Conservation (phyloP, 2,888 invertebrate species). For the Tetropium fuscum region DNA sequence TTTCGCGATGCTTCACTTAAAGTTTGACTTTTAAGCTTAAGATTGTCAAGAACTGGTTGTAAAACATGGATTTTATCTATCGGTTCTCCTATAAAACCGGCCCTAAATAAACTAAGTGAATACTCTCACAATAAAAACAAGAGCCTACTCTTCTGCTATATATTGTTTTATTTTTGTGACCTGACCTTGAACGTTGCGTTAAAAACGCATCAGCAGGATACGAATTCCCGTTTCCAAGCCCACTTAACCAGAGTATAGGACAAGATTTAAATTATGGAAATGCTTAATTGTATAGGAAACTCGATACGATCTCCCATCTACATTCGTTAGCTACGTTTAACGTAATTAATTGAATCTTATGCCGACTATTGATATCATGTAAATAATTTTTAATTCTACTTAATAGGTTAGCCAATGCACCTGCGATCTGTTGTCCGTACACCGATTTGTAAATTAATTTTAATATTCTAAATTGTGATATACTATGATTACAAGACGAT, state of each 20-base stretch:
- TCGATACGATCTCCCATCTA: slow-evolving; percentile 31
- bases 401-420: slow-evolving; percentile 25
- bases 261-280: slow-evolving; percentile 37
- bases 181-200: slow-evolving; percentile 1
- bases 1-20: no score
- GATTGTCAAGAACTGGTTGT: no score
- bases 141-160: no score
- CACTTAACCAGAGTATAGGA: slow-evolving; percentile 1
- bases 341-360: slow-evolving; percentile 34
- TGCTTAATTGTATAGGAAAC: slow-evolving; percentile 30
- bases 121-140: no score
- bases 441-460: slow-evolving; percentile 11
- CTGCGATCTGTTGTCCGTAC: slow-evolving; percentile 30
- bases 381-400: slow-evolving; percentile 25
- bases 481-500: no score
- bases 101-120: no score
- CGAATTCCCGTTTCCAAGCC: slow-evolving; percentile 10
- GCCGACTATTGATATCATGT: slow-evolving; percentile 29
- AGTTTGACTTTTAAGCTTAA: no score
- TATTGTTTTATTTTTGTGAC: background rate
- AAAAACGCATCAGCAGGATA: slow-evolving; percentile 1
- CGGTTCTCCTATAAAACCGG: no score
- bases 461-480: slow-evolving; percentile 25
- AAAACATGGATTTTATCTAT: no score
- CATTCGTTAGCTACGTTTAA: slow-evolving; percentile 35